Conservation (phyloP, 2,113 vertebrate genomes). For the Melanotaenia duboulayi region DNA sequence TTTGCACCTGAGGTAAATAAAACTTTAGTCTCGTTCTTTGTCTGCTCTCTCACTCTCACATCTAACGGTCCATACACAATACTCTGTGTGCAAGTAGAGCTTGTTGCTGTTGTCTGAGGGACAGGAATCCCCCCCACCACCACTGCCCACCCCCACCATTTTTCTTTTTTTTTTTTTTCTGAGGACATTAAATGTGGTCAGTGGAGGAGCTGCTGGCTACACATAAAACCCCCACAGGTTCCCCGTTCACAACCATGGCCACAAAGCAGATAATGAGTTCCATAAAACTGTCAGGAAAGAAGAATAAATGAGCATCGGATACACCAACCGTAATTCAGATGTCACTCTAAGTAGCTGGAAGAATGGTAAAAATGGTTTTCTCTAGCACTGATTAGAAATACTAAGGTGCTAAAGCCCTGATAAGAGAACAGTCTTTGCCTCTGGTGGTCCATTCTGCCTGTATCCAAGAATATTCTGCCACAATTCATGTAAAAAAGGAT, state of each 20-base stretch:
- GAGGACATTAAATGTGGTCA: slow-evolving; percentile 83
- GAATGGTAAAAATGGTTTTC: slow-evolving; percentile 99
- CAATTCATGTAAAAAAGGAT: slow-evolving; percentile 50
- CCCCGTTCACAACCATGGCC: slow-evolving; percentile 91
- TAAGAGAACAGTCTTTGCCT: slow-evolving; percentile 81
- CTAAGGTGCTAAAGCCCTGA: slow-evolving; percentile 89
- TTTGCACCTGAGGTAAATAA: slow-evolving; percentile 82
- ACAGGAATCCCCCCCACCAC: slow-evolving; percentile 47
- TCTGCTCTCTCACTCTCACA: slow-evolving; percentile 42
- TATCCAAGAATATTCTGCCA: slow-evolving; percentile 33
- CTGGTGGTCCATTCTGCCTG: slow-evolving; percentile 62
- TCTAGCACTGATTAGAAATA: slow-evolving; percentile 96
- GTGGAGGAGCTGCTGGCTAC: slow-evolving; percentile 88
- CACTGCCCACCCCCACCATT: slow-evolving; percentile 16
- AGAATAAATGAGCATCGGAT: slow-evolving; percentile 96
- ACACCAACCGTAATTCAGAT: slow-evolving; percentile 95
- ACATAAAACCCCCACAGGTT: slow-evolving; percentile 88
- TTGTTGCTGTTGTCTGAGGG: slow-evolving; percentile 52
- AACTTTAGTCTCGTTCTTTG: slow-evolving; percentile 55
- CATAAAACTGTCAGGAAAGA: slow-evolving; percentile 96
- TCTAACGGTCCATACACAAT: slow-evolving; percentile 47
- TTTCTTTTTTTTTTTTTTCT: slow-evolving; percentile 55
- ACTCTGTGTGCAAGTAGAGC: slow-evolving; percentile 45
- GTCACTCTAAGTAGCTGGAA: slow-evolving; percentile 96
- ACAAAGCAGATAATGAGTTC: slow-evolving; percentile 99